Evolutionary conservation across 2,888 invertebrate genomes (phyloP).

Genomic region (Diarsia dahlii): DNA sequence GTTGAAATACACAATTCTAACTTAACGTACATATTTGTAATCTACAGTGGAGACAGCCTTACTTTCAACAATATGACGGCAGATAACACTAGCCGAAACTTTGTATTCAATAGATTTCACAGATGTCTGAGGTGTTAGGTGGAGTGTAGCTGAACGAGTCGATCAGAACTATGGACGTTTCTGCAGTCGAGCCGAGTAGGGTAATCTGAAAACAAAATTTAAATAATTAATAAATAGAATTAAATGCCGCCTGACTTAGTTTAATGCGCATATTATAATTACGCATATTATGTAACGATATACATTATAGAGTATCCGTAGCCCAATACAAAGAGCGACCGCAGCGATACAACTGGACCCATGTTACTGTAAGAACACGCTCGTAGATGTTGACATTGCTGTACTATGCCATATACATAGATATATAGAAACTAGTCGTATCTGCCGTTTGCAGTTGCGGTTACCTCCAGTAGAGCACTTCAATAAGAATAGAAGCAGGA

Average conservation of each 20-base stretch:
- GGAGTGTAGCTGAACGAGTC: conserved; percentile 77
- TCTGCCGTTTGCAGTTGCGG: neutral
- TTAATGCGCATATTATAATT: neutral
- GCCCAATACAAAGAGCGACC: too few relatives aligned
- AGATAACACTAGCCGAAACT: conserved; percentile 32
- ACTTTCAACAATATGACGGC: conserved; percentile 53
- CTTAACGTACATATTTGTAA: conserved; percentile 41
- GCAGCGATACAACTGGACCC: neutral
- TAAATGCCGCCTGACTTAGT: neutral
- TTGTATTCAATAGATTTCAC: conserved; percentile 66
- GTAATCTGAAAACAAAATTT: conserved; percentile 71
- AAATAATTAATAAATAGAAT: too few relatives aligned
- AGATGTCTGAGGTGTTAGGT: conserved; percentile 62
- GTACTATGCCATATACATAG: neutral
- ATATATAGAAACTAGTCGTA: neutral
- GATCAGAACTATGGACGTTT: conserved; percentile 71
- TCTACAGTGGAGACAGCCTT: conserved; percentile 39
- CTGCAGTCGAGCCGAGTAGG: conserved; percentile 70
- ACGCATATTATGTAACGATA: neutral
- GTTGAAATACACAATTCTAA: conserved; percentile 27
- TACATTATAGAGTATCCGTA: neutral
- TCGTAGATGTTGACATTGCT: neutral
- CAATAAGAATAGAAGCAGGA: too few relatives aligned
- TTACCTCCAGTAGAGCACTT: neutral
- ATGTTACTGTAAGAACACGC: neutral